Evolutionary conservation across 2,888 invertebrate genomes (phyloP), one percentile per base, ranked within the genome.

Genomic region (Aromia moschata): DNA sequence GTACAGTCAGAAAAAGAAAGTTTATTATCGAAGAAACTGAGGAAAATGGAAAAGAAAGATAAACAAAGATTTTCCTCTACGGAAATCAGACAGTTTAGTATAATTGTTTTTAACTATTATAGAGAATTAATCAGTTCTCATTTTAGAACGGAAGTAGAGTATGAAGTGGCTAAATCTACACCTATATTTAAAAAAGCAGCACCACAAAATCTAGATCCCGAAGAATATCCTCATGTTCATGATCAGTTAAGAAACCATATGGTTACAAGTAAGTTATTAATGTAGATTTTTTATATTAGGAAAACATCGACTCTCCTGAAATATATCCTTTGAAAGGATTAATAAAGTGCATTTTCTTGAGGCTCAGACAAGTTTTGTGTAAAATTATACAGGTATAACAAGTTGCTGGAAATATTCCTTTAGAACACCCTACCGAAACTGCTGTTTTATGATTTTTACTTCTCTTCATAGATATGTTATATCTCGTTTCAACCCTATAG

Each of bases 1-100:
- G 90, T 95, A 0, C 87, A 92, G 74, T 93, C 95, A 0, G 91
- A 90, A 69, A 87, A 90, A 70, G 96, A 97, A 78, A 93, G 90
- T 73, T 84, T 88, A 64, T 75, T 92, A 10, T 83, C 85, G 5
- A 94, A 94, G 76, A 86, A 89, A 62, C 86, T 89, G 12, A 85
- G 94, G 3, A 93, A 93, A 78, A 92, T 94, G 77, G 94, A 93
- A 77, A 94, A 94, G 79, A 92, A 90, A 0, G 86, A 81, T 46
- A 84, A 83, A 70, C 54, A 54, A 7, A 71, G 71, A 44, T 64
- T 62, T 53, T 56, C 67, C 7, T 14, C 60, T 2, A 44, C 60
- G 20, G 72, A 71, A 63, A 56, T 68, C 18, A 62, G 62, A 54
- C 69, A 70, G 71, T 71, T 64, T 45, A 66, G 61, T 44, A 10